Evolutionary conservation across 2,888 invertebrate genomes (phyloP).

Genomic region (Dermolepida albohirtum): DNA sequence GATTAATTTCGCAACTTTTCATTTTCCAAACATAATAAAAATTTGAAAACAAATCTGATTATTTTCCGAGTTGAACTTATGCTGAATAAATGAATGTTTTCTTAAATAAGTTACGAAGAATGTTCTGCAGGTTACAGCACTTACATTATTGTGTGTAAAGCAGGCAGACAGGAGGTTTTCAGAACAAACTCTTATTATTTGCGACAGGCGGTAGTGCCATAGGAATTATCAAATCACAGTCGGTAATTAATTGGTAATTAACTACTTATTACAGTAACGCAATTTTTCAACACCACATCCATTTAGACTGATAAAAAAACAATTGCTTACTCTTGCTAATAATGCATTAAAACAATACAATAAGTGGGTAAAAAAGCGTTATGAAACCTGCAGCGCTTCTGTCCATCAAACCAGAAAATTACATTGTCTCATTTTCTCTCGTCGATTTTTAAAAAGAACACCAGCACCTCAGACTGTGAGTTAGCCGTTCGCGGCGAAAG

Average conservation of each 20-base stretch:
- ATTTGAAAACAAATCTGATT: no score
- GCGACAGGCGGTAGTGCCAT: no score
- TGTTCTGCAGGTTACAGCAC: no score
- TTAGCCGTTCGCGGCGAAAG: slow-evolving; percentile 2
- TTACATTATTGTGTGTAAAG: no score
- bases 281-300: slow-evolving; percentile 13
- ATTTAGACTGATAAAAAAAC: slow-evolving; percentile 27
- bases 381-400: slow-evolving; percentile 53
- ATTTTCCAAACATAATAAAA: no score
- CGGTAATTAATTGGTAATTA: slow-evolving; percentile 22
- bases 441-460: slow-evolving; percentile 47
- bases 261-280: slow-evolving; percentile 8
- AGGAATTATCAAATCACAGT: background rate
- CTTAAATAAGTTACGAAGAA: no score
- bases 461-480: slow-evolving; percentile 52
- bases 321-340: slow-evolving; percentile 41
- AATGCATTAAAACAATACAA: slow-evolving; percentile 41
- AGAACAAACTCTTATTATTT: no score
- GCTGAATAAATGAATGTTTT: no score
- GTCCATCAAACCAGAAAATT: slow-evolving; percentile 63
- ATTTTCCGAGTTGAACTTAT: no score
- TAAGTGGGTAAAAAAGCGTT: slow-evolving; percentile 31
- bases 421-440: slow-evolving; percentile 62
- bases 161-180: no score
- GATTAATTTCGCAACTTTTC: no score